These are phyloP conservation scores for Chamaetylas fuelleborni DNA, from an alignment of 2,113 vertebrate genomes.

Conservation along the genomic window DNA sequence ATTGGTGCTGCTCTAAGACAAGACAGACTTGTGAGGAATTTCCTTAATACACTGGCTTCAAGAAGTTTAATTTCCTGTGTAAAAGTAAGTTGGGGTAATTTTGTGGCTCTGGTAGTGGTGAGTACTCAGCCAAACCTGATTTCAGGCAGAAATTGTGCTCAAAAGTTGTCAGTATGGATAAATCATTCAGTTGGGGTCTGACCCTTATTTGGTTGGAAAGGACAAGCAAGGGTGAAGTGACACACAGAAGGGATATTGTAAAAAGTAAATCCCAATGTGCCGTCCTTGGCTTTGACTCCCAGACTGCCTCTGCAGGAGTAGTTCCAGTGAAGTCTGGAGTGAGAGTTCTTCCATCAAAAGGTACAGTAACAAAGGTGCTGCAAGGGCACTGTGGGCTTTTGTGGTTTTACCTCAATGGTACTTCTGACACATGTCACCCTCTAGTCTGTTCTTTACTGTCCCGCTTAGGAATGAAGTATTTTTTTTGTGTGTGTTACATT, in stretches of 20 bases:
- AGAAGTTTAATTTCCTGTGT: neutral
- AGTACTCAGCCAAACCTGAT: neutral
- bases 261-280: neutral
- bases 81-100: neutral
- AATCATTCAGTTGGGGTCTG: neutral
- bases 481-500: neutral
- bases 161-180: neutral
- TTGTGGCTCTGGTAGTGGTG: neutral
- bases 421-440: accelerated
- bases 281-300: neutral
- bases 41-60: neutral
- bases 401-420: neutral
- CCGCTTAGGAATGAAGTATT: neutral
- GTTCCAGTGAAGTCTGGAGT: neutral
- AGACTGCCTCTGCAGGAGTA: neutral
- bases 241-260: neutral
- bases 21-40: neutral
- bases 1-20: neutral
- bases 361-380: neutral
- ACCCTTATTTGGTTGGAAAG: neutral
- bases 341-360: neutral
- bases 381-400: neutral
- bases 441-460: neutral
- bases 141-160: neutral
- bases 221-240: neutral